Evolutionary conservation across 2,113 vertebrate genomes (phyloP).

Genomic region (Nothoprocta perdicaria): DNA sequence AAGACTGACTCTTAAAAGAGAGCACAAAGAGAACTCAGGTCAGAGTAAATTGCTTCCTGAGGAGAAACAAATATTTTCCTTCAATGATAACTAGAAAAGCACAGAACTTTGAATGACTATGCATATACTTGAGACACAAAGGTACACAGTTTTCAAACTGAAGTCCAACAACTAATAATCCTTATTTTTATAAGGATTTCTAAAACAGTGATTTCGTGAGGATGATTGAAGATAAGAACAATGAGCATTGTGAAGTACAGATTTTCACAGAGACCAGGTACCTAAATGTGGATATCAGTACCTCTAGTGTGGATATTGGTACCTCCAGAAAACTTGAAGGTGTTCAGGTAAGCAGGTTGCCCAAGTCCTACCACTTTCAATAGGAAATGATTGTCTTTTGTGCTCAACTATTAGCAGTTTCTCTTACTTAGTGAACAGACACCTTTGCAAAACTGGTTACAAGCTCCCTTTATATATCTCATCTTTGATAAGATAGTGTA

Average conservation of each 20-base stretch:
- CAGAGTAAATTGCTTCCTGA: constrained; percentile 41
- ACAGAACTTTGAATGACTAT: not conserved
- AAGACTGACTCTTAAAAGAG: not conserved
- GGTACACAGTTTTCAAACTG: not conserved
- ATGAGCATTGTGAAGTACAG: not conserved
- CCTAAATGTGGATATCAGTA: not conserved
- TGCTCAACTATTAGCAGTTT: not conserved
- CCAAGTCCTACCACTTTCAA: not conserved
- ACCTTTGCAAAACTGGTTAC: not conserved
- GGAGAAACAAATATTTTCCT: not conserved
- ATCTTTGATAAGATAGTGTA: not conserved
- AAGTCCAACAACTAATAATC: not conserved
- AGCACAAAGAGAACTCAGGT: not conserved
- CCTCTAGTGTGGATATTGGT: not conserved
- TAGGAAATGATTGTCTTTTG: not conserved
- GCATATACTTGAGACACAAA: not conserved
- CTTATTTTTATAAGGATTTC: not conserved
- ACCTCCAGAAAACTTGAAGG: not conserved
- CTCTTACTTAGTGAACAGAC: not conserved
- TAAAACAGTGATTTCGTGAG: not conserved
- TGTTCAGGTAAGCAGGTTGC: not conserved
- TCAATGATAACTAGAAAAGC: not conserved
- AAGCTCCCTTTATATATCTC: not conserved
- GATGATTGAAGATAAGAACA: not conserved
- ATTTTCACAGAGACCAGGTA: not conserved